Evolutionary conservation across 2,888 invertebrate species (phyloP), one percentile per base, ranked within the genome.

Genomic region (Hypercompe scribonia): DNA sequence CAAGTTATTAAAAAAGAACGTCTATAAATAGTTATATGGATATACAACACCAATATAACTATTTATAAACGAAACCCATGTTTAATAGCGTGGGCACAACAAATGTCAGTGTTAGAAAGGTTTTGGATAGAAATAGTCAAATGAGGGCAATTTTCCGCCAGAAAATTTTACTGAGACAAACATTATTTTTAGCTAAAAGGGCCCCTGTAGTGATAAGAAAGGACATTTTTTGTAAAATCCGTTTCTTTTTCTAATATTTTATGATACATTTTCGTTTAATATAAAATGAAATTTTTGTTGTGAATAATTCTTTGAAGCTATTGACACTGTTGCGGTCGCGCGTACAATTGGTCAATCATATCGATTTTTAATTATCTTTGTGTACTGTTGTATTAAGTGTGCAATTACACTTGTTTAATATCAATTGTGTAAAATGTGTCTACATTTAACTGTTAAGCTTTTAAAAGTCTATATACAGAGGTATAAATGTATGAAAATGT

Each of bases 181-280:
- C 78, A 81, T 72, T 84, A 84, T 86, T 90, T 89, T 89, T 89
- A 89, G 85, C 86, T 80, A 87, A 87, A 89, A 64, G 80, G 85
- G 84, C 81, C 82, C 80, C 73, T 78, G 80, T 84, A 84, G 86
- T 83, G 85, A 83, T 84, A 87, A 85, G 86, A 88, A 86, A 84
- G 86, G 81, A 76, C 83, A 82, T 83, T 87, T 84, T 86, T 85
- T 83, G 83, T 86, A 77, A 84, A 79, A 78, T 78, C 73, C 65
- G 72, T 72, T 78, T 77, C 81, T 83, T 82, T 67, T 65, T 64
- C 70, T 79, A 85, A 83, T 81, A 84, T 86, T 85, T 85, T 74
- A 78, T 79, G 78, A 77, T 69, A 79, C 81, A 83, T 83, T 83
- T 79, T 79, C 75, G 76, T 76, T 73, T 83, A 81, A 80, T 77